These are phyloP conservation scores for Eurytoma adleriae DNA, from an alignment of 2,888 invertebrate genomes.

Conservation along the genomic window DNA sequence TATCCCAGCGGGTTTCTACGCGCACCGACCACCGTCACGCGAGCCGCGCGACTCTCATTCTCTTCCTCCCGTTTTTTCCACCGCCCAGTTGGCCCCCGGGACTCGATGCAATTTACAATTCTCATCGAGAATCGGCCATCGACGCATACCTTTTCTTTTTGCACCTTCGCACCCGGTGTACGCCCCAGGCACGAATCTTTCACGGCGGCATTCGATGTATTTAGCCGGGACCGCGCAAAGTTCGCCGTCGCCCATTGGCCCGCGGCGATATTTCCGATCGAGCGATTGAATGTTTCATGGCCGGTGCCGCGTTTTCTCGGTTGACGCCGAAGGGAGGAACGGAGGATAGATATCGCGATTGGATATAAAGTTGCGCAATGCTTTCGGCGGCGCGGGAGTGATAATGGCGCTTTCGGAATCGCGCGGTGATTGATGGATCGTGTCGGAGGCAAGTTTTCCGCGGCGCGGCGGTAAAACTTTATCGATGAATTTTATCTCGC, in stretches of 20 bases:
- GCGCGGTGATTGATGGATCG: too few relatives aligned
- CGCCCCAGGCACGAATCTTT: constrained; percentile 23
- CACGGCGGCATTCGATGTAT: constrained; percentile 18
- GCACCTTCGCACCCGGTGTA: too few relatives aligned
- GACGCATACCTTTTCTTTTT: neutral
- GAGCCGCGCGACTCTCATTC: neutral
- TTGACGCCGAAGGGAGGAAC: neutral
- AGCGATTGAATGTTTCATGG: constrained; percentile 15
- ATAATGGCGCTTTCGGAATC: too few relatives aligned
- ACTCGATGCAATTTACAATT: constrained; percentile 17
- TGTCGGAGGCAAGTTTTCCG: too few relatives aligned
- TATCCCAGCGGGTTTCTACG: constrained; percentile 29
- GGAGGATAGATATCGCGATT: too few relatives aligned
- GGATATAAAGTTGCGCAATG: neutral
- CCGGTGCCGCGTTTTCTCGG: neutral
- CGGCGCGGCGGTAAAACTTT: too few relatives aligned
- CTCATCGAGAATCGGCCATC: constrained; percentile 7
- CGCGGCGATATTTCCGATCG: constrained; percentile 11
- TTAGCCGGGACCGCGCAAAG: neutral
- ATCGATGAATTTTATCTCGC: too few relatives aligned
- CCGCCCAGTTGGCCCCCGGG: neutral
- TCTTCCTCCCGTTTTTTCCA: constrained; percentile 6
- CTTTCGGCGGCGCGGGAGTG: neutral
- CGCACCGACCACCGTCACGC: too few relatives aligned
- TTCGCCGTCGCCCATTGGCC: neutral